A percentile compares a stretch with the other conserved stretches of the same genome.
These are phyloP conservation scores for Sminthurinus aureus DNA, from an alignment of 2,888 invertebrate species.

Conservation along the genomic window DNA sequence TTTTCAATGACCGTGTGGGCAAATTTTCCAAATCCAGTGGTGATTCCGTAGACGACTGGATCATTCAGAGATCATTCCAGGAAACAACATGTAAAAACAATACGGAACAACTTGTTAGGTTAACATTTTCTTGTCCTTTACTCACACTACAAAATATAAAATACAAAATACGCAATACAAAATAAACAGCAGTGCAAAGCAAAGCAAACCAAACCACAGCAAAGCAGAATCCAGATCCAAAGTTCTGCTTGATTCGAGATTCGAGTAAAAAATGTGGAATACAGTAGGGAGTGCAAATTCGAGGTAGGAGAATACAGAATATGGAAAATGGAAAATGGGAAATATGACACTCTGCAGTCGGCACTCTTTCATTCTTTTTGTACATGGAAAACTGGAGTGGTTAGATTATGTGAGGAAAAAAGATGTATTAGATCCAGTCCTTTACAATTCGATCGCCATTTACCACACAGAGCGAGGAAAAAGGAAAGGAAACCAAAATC, in stretches of 20 bases:
- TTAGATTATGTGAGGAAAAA: neutral
- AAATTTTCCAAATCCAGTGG: conserved; percentile 75
- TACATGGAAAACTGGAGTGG: neutral
- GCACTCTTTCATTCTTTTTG: neutral
- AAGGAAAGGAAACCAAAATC: neutral
- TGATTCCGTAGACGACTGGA: conserved; percentile 68
- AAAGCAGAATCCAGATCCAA: no score
- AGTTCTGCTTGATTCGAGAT: no score
- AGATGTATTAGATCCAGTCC: neutral
- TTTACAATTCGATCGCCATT: neutral
- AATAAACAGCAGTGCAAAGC: no score
- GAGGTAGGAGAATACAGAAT: no score
- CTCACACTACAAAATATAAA: no score
- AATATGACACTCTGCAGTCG: neutral
- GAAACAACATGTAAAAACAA: conserved; percentile 26
- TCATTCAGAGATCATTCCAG: conserved; percentile 32
- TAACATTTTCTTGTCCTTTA: neutral
- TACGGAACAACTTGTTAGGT: conserved; percentile 4
- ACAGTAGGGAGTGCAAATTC: no score
- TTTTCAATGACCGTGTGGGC: conserved; percentile 68
- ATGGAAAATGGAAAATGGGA: no score
- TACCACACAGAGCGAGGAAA: neutral
- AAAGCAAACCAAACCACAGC: no score
- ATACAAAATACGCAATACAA: no score
- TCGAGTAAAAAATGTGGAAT: no score